phyloP scores from a whole-genome alignment of 2,888 invertebrate species.

The Neelides folsomi region DNA sequence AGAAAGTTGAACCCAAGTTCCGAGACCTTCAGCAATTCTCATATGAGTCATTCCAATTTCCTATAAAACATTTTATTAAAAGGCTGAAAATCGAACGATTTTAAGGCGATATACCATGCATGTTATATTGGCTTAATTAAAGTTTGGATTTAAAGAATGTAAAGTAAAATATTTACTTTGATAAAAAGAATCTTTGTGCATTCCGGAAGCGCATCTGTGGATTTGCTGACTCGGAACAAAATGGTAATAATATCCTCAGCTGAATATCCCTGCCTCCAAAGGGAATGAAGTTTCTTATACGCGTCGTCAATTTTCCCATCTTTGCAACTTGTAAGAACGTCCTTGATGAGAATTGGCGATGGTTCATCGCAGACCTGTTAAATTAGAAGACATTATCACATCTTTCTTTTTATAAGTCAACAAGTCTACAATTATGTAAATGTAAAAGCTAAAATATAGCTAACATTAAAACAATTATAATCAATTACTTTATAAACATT shows the following conservation, averaged over 20 bases:
- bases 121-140: neutral
- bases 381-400: constrained; percentile 2
- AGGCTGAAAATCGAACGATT: constrained; percentile 2
- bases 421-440: neutral
- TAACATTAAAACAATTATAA: neutral
- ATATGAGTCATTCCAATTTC: constrained; percentile 85
- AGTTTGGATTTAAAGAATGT: neutral
- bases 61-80: constrained; percentile 39
- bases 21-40: constrained; percentile 77
- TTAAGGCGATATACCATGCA: neutral
- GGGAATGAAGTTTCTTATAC: constrained; percentile 70
- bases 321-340: constrained; percentile 75
- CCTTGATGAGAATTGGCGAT: constrained; percentile 73
- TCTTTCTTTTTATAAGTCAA: neutral
- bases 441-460: neutral
- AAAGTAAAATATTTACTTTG: constrained; percentile 43
- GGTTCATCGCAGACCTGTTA: constrained; percentile 89
- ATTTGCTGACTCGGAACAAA: constrained; percentile 82
- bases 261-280: constrained; percentile 90
- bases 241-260: constrained; percentile 93
- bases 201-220: constrained; percentile 62
- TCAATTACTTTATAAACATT: constrained; percentile 77
- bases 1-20: constrained; percentile 76
- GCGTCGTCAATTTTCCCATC: constrained; percentile 71
- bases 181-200: constrained; percentile 69